A percentile compares a stretch with the other conserved stretches of the same genome.
Conservation (phyloP, 2,113 vertebrate genomes). For the Malurus elegans region DNA sequence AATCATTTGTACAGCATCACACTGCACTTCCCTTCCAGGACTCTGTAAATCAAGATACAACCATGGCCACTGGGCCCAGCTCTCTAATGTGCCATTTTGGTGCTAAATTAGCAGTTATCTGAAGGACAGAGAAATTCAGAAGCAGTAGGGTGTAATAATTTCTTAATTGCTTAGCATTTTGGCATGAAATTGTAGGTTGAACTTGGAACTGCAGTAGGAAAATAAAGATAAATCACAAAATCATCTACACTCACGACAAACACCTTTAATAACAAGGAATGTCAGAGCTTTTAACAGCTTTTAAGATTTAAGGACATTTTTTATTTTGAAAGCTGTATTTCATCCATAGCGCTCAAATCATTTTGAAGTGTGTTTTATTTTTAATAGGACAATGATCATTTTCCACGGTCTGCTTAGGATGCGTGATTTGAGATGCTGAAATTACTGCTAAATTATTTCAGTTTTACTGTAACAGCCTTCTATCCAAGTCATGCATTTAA, state of each 20-base stretch:
- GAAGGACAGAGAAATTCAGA: not conserved
- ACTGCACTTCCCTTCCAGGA: not conserved
- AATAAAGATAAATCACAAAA: constrained; percentile 21
- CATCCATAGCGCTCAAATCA: not conserved
- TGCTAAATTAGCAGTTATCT: not conserved
- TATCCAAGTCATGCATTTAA: not conserved
- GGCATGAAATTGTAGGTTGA: not conserved
- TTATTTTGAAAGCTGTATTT: constrained; percentile 24
- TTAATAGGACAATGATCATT: constrained; percentile 29
- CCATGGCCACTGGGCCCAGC: not conserved
- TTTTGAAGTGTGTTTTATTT: not conserved
- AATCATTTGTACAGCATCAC: not conserved
- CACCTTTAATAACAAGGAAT: not conserved
- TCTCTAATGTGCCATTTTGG: not conserved
- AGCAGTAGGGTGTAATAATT: not conserved
- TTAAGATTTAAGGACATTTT: not conserved
- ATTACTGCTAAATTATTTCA: not conserved
- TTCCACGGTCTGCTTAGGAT: not conserved
- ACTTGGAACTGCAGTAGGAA: not conserved
- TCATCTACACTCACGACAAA: not conserved
- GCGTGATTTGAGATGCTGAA: not conserved
- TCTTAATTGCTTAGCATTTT: constrained; percentile 37
- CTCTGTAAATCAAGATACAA: not conserved
- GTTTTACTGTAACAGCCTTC: not conserved
- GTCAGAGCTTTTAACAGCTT: not conserved